Evolutionary conservation across 2,113 vertebrate species (phyloP).

Genomic region (Rhinoptilus africanus): DNA sequence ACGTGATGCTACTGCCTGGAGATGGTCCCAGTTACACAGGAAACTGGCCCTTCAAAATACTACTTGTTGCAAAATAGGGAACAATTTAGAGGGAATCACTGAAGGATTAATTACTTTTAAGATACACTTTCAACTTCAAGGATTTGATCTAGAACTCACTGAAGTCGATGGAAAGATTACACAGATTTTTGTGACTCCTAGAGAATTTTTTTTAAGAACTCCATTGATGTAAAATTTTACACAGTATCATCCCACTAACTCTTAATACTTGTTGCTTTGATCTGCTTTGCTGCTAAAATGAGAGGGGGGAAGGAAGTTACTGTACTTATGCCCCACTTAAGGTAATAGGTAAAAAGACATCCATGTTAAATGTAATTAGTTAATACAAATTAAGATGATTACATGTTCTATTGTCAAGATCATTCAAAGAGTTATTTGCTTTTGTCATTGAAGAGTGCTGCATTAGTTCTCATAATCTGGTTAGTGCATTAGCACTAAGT

Average conservation of each 20-base stretch:
- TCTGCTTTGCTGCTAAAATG: slow-evolving; percentile 26
- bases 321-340: slow-evolving; percentile 53
- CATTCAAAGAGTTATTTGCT: slow-evolving; percentile 71
- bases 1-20: not conserved
- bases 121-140: not conserved
- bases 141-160: not conserved
- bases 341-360: slow-evolving; percentile 52
- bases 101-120: not conserved
- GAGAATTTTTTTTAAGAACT: not conserved
- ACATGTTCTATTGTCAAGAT: slow-evolving; percentile 75
- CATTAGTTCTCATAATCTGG: slow-evolving; percentile 75
- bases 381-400: slow-evolving; percentile 74
- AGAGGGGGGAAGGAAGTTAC: not conserved
- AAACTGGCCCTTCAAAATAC: not conserved
- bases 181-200: not conserved
- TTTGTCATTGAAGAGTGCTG: slow-evolving; percentile 75
- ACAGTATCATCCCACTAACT: not conserved
- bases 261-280: slow-evolving; percentile 13
- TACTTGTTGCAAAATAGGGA: not conserved
- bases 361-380: slow-evolving; percentile 77
- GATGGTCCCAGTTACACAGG: not conserved
- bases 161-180: not conserved
- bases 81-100: not conserved
- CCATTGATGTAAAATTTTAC: not conserved
- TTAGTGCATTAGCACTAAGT: slow-evolving; percentile 81